Percentiles rank a stretch among this genome's conserved stretches.
phyloP scores from a whole-genome alignment of 1,140 invertebrate species.

The Neotoxoptera formosana region DNA sequence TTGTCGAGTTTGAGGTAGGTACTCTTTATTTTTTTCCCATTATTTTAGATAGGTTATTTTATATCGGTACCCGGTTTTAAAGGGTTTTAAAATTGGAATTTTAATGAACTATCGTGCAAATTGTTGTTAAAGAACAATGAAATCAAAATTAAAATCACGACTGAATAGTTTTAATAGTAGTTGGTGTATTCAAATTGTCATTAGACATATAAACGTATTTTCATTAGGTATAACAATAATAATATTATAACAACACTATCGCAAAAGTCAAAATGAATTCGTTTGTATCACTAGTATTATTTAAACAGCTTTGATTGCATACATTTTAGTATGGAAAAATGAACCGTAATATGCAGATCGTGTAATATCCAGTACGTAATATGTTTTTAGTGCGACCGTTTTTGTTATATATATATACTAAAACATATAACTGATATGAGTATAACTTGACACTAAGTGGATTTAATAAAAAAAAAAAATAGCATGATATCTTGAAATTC shows the following conservation, averaged over 20 bases:
- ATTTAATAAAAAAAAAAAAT: not conserved
- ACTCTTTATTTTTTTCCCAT: not conserved
- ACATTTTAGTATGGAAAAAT: not conserved
- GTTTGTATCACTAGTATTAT: not conserved
- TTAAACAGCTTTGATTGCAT: not conserved
- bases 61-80: not conserved
- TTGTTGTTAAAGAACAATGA: not conserved
- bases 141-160: not conserved
- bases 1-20: not conserved
- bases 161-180: not conserved
- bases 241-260: not conserved
- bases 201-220: no score
- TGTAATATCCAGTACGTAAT: not conserved
- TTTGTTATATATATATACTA: not conserved
- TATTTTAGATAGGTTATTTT: not conserved
- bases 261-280: not conserved
- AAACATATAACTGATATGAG: not conserved
- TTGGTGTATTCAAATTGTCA: not conserved
- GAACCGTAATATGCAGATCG: not conserved
- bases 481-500: not conserved
- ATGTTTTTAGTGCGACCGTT: not conserved
- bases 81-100: not conserved
- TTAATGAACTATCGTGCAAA: not conserved
- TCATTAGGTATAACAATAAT: no score
- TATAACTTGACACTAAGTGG: conserved; percentile 9